These are phyloP conservation scores for Mastigias papua DNA, from an alignment of 30 jellyfish, hydroid and myxozoan genomes.

Conservation along the genomic window DNA sequence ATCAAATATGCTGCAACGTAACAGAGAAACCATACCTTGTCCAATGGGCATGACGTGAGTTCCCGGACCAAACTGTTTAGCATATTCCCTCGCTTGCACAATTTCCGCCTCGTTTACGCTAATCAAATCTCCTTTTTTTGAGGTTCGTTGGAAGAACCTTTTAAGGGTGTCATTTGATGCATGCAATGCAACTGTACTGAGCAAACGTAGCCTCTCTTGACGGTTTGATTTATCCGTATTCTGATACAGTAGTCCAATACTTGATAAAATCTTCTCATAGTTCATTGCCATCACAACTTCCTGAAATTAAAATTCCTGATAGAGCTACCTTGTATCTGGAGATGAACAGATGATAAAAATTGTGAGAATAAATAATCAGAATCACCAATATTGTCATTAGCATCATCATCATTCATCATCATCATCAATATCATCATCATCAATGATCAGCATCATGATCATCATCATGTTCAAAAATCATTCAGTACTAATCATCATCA, in stretches of 20 bases:
- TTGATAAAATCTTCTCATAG: conserved; percentile 60
- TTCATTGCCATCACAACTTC: conserved; percentile 71
- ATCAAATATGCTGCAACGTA: not conserved
- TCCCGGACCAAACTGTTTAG: conserved; percentile 91
- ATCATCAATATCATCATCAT: too few species aligned
- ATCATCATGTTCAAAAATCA: too few species aligned
- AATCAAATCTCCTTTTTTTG: conserved; percentile 72
- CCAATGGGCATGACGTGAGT: conserved; percentile 65
- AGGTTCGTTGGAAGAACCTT: conserved; percentile 61
- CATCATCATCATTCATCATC: not conserved
- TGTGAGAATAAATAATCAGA: conserved; percentile 1
- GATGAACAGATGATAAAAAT: too few species aligned
- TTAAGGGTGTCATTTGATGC: conserved; percentile 82
- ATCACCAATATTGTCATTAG: not conserved
- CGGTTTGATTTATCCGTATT: conserved; percentile 60
- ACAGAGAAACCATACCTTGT: conserved; percentile 26
- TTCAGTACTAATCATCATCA: too few species aligned
- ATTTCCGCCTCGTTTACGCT: conserved; percentile 85
- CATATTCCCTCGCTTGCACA: conserved; percentile 85
- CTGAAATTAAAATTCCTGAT: conserved; percentile 28
- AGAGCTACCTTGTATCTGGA: too few species aligned
- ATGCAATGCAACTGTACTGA: conserved; percentile 82
- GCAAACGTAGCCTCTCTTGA: conserved; percentile 76
- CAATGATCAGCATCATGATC: not conserved
- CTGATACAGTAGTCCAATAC: conserved; percentile 70